Base-by-base conservation (phyloP, 2,888 invertebrate genomes). In the Drosophila sordidula region DNA sequence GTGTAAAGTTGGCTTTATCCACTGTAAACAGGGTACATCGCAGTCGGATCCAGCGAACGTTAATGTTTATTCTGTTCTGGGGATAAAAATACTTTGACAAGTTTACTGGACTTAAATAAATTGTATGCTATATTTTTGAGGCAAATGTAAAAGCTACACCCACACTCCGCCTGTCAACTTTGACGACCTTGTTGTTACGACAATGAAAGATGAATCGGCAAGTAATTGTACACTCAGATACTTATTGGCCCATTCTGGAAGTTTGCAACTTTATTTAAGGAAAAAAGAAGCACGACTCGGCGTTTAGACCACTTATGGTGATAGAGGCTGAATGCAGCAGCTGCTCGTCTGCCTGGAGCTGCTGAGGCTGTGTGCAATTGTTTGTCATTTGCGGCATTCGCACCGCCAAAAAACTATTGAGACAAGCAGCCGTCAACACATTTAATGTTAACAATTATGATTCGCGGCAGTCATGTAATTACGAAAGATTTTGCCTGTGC, bases 391-490 rank as follows among this genome's bases (percentile, higher is more conserved):
- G 18, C 26, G 14, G 16, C 26, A 47, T 47, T 57, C 41, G 22
- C 57, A 32, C 55, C 44, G 54, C 29, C 36, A 29, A 29, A 6
- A 3, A 50, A 14, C 16, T 26, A 34, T 51, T 26, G 38, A 49
- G 44, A 45, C 36, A 39, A 51, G 9, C 38, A 36, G 56, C 25
- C 18, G 42, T 34, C 38, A 44, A 62, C 14, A 55, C 14, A 14
- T 51, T 51, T 51, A 50, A 72, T 59, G 56, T 29, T 61, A 59
- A 57, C 54, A 73, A 75, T 75, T 73, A 64, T 57, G 45, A 26
- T 45, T 45, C 44, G 47, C 41, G 50, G 72, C 59, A 42, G 47
- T 52, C 59, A 50, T 42, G 32, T 70, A 78, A 77, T 75, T 78
- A 57, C 57, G 57, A 45, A 54, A 42, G 34, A 22, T 66, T 47